phyloP scores from a whole-genome alignment of 2,888 invertebrate species.

The Nematopogon swammerdamellus region DNA sequence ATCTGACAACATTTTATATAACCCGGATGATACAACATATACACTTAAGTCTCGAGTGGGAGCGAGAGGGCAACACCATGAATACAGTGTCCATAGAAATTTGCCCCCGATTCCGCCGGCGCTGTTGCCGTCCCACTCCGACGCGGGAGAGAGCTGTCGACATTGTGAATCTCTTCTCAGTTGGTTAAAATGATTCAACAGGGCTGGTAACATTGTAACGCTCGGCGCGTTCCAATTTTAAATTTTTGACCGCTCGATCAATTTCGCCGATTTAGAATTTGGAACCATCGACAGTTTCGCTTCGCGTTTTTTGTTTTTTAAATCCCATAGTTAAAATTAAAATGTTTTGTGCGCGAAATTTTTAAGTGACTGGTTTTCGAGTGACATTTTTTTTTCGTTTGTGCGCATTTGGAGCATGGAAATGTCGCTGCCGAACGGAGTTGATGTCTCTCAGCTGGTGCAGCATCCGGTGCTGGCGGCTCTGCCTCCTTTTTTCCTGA shows the following conservation, averaged over 20 bases:
- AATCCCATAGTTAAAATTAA: too few relatives aligned
- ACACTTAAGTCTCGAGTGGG: conserved; percentile 46
- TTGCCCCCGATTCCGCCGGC: conserved; percentile 24
- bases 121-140: conserved; percentile 28
- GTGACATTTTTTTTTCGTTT: not conserved
- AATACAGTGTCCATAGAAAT: conserved; percentile 33
- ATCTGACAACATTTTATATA: conserved; percentile 54
- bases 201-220: conserved; percentile 36
- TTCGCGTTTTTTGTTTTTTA: too few relatives aligned
- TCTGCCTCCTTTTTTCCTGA: conserved; percentile 82
- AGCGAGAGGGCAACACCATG: conserved; percentile 30
- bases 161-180: conserved; percentile 15
- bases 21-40: conserved; percentile 54
- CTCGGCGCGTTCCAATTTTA: conserved; percentile 19
- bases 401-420: conserved; percentile 22
- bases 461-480: conserved; percentile 82
- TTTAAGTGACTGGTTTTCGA: too few relatives aligned
- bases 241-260: not conserved
- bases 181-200: conserved; percentile 46
- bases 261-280: not conserved
- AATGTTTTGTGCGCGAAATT: too few relatives aligned
- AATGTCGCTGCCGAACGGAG: conserved; percentile 83
- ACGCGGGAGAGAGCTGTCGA: conserved; percentile 25
- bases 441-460: conserved; percentile 83
- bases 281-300: too few relatives aligned